Percentiles rank a stretch among this genome's conserved stretches.
These are phyloP conservation scores for Crotalus viridis DNA, from an alignment of 2,113 vertebrate genomes.

Conservation along the genomic window DNA sequence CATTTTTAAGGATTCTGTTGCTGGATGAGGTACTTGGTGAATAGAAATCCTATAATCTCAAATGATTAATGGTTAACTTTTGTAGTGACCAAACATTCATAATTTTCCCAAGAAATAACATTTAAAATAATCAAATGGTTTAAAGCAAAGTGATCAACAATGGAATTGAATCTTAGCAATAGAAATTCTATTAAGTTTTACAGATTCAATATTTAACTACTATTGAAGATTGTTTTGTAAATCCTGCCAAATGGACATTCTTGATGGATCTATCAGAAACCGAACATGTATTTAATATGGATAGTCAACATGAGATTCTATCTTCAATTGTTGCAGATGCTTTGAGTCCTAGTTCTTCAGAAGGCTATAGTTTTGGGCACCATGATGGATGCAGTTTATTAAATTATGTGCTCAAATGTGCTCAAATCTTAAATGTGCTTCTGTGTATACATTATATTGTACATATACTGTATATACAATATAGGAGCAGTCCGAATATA, in stretches of 20 bases:
- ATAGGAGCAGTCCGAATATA: not conserved
- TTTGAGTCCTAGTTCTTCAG: too few relatives aligned
- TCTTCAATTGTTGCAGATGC: not conserved
- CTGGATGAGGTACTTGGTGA: not conserved
- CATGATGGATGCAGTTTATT: not conserved
- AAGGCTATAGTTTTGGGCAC: not conserved
- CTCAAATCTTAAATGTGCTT: not conserved
- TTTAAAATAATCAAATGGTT: not conserved
- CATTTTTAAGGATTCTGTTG: constrained; percentile 21
- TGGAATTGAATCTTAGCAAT: not conserved
- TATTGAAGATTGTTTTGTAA: not conserved
- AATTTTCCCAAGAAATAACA: not conserved
- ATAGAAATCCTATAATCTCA: constrained; percentile 22
- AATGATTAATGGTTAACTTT: constrained; percentile 40
- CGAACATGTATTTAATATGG: too few relatives aligned
- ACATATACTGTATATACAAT: not conserved
- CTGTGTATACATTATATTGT: not conserved
- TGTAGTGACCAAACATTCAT: not conserved
- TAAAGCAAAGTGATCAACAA: not conserved
- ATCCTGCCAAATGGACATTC: not conserved
- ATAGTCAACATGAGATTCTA: not conserved
- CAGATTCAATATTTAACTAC: too few relatives aligned
- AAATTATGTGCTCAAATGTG: not conserved
- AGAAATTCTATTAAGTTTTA: not conserved
- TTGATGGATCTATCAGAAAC: not conserved